Base-by-base conservation (phyloP, 2,797 vertebrate genomes). In the Melanotaenia trifasciata region DNA sequence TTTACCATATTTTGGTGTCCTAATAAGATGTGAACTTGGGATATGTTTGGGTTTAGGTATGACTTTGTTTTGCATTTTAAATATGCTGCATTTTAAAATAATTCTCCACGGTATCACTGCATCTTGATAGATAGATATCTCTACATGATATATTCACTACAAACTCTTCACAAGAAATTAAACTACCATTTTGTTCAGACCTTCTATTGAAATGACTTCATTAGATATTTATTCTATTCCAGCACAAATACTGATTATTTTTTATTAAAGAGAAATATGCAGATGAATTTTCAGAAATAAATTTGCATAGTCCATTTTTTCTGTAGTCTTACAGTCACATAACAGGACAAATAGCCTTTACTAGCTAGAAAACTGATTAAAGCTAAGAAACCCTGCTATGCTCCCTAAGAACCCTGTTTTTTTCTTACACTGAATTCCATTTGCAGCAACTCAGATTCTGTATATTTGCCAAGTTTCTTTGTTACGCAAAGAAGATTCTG, bases 291-390 rank as follows among this genome's bases (percentile, higher is more conserved):
- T 43, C 14, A 16, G 40, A 24, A 11, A 53, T 53, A 1, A 1
- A 10, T 12, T 53, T 53, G 4, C 14, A 18, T 2, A 32, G 16
- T 16, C 28, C 3, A 20, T 20, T 57, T 57, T 3, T 30, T 57
- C 28, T 32, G 5, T 30, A 30, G 45, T 47, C 18, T n/a, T 47
- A 45, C 18, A 45, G 20, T 47, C 20, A 14, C 14, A 8, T 56
- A 4, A 7, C 20, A 26, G 74, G 76, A 80, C 22, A 64, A 74
- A 84, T 62, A 16, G 66, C 33, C 26, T 65, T 70, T 62, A 26
- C 38, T 14, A 24, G 40, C 28, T 47, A 33, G 45, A 18, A 18
- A 30, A 32, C 54, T 32, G 54, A 24, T 12, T 53, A 22, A 53
- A 53, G 60, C 28, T 64, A 57, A 32, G 43, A 60, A 64, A 58